Conservation (phyloP, 2,888 invertebrate genomes). For the Hyles lineata region DNA sequence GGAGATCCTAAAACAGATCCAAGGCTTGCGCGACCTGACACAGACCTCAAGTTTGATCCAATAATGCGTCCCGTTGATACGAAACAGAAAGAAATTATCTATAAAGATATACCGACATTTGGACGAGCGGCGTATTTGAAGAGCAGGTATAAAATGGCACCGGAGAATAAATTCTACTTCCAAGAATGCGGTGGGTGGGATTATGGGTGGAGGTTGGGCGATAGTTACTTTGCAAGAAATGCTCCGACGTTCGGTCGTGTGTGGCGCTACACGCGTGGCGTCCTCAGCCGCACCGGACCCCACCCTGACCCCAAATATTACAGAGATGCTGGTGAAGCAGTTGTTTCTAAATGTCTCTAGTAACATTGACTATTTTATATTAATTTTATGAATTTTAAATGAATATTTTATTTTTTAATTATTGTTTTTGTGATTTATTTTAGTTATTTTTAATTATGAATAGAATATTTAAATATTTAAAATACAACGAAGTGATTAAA, state of each 20-base stretch:
- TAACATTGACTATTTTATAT: slow-evolving; percentile 25
- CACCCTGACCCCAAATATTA: slow-evolving; percentile 58
- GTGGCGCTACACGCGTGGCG: slow-evolving; percentile 48
- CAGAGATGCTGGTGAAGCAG: slow-evolving; percentile 41
- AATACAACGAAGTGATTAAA: too few species aligned
- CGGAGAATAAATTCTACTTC: slow-evolving; percentile 61
- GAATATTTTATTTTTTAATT: slow-evolving; percentile 28
- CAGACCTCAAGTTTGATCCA: slow-evolving; percentile 51
- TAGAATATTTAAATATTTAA: too few species aligned
- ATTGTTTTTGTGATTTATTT: neutral
- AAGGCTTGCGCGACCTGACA: slow-evolving; percentile 52
- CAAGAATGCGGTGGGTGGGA: slow-evolving; percentile 49
- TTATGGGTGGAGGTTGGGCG: slow-evolving; percentile 59
- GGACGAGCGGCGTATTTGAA: slow-evolving; percentile 58
- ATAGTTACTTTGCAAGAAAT: slow-evolving; percentile 49
- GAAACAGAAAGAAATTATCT: slow-evolving; percentile 49
- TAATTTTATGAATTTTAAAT: slow-evolving; percentile 28
- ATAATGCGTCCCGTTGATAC: slow-evolving; percentile 57
- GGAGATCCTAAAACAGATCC: slow-evolving; percentile 57
- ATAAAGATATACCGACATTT: slow-evolving; percentile 54
- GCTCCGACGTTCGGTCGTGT: slow-evolving; percentile 49
- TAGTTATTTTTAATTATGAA: neutral
- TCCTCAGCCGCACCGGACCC: slow-evolving; percentile 54
- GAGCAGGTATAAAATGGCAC: slow-evolving; percentile 47
- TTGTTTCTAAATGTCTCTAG: slow-evolving; percentile 42